Conservation (phyloP, 2,113 vertebrate species). For the Pelmatolapia mariae region DNA sequence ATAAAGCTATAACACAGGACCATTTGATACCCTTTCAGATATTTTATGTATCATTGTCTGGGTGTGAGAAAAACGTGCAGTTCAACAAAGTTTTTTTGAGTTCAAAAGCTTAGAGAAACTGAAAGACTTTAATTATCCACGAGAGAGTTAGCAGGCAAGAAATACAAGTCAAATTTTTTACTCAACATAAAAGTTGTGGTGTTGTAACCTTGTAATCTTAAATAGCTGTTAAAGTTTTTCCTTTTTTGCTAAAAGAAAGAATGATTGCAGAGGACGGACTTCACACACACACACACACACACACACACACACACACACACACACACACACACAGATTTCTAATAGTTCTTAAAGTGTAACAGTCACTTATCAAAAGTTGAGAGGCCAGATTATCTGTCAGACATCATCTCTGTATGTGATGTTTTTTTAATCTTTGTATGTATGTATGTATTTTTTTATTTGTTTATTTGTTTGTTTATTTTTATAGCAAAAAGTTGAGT, state of each 20-base stretch:
- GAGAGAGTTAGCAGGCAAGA: not conserved
- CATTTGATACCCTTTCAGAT: not conserved
- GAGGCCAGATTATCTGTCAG: not conserved
- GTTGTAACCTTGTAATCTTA: not conserved
- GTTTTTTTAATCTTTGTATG: not conserved
- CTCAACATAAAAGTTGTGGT: not conserved
- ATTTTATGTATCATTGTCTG: not conserved
- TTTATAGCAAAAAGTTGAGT: not conserved
- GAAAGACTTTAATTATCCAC: not conserved
- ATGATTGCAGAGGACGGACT: not conserved
- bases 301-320: not conserved
- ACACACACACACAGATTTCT: no score
- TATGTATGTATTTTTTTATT: not conserved
- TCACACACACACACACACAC: not conserved
- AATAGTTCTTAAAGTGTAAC: not conserved
- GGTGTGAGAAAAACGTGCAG: not conserved
- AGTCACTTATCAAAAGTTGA: not conserved
- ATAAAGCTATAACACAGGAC: not conserved
- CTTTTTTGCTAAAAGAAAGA: not conserved
- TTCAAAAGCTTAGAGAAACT: not conserved
- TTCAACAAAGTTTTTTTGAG: not conserved
- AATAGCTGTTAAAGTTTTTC: not conserved
- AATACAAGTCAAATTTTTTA: not conserved
- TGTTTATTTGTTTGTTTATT: not conserved
- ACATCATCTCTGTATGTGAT: not conserved